A percentile compares a stretch with the other conserved stretches of the same genome.
Conservation (phyloP, 2,888 invertebrate genomes). For the Pyralis farinalis region DNA sequence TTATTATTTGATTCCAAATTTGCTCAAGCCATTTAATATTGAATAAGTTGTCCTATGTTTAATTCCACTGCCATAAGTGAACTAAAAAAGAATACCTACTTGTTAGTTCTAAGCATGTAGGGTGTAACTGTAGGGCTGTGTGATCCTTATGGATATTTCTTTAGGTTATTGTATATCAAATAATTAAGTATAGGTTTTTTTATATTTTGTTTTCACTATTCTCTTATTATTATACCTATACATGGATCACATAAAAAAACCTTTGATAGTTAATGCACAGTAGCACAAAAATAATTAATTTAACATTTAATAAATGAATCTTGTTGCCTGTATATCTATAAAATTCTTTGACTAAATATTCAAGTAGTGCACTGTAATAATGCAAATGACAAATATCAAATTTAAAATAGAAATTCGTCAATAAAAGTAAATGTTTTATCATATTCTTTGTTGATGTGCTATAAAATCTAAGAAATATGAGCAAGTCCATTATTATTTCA, state of each 20-base stretch:
- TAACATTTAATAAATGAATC: neutral
- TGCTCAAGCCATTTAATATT: slow-evolving; percentile 69
- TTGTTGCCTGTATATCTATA: neutral
- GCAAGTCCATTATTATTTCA: too few relatives aligned
- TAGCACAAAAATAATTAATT: neutral
- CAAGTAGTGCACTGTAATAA: neutral
- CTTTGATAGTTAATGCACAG: neutral
- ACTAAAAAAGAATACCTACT: slow-evolving; percentile 9
- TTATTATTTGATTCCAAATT: slow-evolving; percentile 72
- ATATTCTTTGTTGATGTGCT: too few relatives aligned
- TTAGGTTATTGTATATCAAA: neutral
- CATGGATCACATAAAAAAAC: too few relatives aligned
- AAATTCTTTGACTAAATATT: neutral
- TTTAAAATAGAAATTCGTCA: too few relatives aligned
- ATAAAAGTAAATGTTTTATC: too few relatives aligned
- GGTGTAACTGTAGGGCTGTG: slow-evolving; percentile 16
- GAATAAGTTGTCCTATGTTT: slow-evolving; percentile 48
- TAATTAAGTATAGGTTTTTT: neutral
- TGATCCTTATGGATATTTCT: slow-evolving; percentile 1
- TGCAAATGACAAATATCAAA: too few relatives aligned
- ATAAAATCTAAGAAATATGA: too few relatives aligned
- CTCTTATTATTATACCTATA: too few relatives aligned
- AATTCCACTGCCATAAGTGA: slow-evolving; percentile 45
- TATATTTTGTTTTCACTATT: neutral
- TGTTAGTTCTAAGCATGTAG: slow-evolving; percentile 13